Base-by-base conservation (phyloP, 2,888 invertebrate species). In the Caenorhabditis plicata region DNA sequence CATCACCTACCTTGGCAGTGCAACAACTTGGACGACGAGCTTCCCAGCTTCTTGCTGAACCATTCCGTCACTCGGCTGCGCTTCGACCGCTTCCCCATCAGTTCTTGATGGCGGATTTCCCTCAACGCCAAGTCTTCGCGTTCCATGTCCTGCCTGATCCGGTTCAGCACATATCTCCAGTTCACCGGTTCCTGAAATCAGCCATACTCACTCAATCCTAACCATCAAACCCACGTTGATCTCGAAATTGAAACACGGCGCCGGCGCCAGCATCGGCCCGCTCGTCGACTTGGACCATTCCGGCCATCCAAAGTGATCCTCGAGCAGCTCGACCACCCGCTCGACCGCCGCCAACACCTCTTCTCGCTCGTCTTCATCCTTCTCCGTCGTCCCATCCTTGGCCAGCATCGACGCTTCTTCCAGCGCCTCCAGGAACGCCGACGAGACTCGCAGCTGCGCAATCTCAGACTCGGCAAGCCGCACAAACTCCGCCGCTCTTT, bases 121-220 rank as follows among this genome's bases (percentile, higher is more conserved):
- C 63, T 48, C 9, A 68, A 44, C 27, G 64, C 64, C 2, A 64
- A 65, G 48, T 71, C 71, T 39, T 71, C 71, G 22, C 68, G 56
- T 44, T 56, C 61, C 64, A 71, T 58, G 23, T 66, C 68, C 35
- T 67, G 69, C 1, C 71, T 63, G 45, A 71, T 64, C 23, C 53
- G 53, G 46, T 68, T 69, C 53, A 71, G 65, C 23, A 68, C 65
- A 55, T 68, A 71, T 11, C 69, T 65, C 71, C 71, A 71, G 20
- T 69, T 57, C 42, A 65, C 65, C 7, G 65, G 64, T 39, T 69
- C 71, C 67, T 69, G 50, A 9, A 65, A 63, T 20, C 20, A 41
- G 25, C 13, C 11, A 27, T 27, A 27, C n/a, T n/a, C n/a, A n/a
- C n/a, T n/a, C n/a, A n/a, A n/a, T n/a, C n/a, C 7, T 7, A 36